Percentiles rank a stretch among this genome's conserved stretches.
Evolutionary conservation across 2,888 invertebrate species (phyloP).

Genomic region (Lasioglossum figueresi): DNA sequence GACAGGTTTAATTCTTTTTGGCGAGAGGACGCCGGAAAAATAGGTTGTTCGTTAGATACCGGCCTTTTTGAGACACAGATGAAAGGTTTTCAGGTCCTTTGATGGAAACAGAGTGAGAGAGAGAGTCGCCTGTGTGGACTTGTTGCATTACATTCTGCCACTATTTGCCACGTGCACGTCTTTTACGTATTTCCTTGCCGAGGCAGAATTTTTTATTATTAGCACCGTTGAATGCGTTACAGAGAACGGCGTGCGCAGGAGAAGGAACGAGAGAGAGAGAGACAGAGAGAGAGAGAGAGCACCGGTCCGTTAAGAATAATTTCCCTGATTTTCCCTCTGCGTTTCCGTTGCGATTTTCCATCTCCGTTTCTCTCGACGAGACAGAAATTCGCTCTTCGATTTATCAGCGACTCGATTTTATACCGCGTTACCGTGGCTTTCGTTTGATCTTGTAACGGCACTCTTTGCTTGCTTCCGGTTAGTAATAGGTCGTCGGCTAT

Average conservation of each 20-base stretch:
- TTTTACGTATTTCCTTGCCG: background rate
- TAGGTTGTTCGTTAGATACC: background rate
- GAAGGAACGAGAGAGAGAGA: background rate
- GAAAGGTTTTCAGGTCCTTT: conserved; percentile 29
- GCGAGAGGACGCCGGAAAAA: too few species aligned
- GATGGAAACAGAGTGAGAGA: background rate
- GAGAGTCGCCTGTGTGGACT: conserved; percentile 25
- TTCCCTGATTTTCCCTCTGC: conserved; percentile 4
- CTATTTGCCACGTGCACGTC: conserved; percentile 3
- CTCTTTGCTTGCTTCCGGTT: background rate
- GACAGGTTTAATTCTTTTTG: background rate
- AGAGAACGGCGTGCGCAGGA: background rate
- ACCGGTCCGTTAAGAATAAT: conserved; percentile 13
- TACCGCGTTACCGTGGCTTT: background rate
- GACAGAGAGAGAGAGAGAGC: conserved; percentile 1
- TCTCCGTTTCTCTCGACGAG: too few species aligned
- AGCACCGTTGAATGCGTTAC: conserved; percentile 1
- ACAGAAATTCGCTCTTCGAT: background rate
- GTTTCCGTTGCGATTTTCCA: background rate
- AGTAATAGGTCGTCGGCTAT: background rate
- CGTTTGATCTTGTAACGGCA: background rate
- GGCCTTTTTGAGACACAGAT: conserved; percentile 13
- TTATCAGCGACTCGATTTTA: background rate
- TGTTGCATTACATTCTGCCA: conserved; percentile 33
- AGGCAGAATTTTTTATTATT: conserved; percentile 28